These are phyloP conservation scores for Enteromius trimaculatus DNA, from an alignment of 2,797 vertebrate species.

Conservation along the genomic window DNA sequence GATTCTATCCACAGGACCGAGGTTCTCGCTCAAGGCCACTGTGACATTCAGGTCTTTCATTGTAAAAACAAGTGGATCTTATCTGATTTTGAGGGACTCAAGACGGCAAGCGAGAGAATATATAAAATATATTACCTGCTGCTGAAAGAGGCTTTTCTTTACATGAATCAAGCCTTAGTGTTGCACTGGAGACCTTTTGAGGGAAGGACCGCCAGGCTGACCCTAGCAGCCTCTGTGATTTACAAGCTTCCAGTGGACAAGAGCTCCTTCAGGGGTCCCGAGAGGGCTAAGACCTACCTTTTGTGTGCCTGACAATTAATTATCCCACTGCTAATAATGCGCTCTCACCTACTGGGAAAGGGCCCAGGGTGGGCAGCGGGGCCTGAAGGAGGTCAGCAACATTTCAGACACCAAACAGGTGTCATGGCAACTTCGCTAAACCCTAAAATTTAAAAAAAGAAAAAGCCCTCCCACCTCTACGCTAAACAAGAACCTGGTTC, in stretches of 20 bases:
- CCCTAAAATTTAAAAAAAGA: conserved; percentile 12
- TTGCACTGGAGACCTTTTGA: conserved; percentile 21
- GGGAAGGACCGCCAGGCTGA: conserved; percentile 14
- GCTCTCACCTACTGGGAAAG: conserved; percentile 65
- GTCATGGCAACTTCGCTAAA: conserved; percentile 56
- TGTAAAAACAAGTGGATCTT: conserved; percentile 50
- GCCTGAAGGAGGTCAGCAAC: conserved; percentile 31
- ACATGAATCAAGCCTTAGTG: conserved; percentile 55
- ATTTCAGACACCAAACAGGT: conserved; percentile 55
- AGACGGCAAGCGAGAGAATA: conserved; percentile 31
- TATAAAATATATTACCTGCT: conserved; percentile 55
- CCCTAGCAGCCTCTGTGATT: conserved; percentile 54
- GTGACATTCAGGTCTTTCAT: conserved; percentile 42
- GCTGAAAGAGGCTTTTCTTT: conserved; percentile 56
- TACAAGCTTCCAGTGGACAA: conserved; percentile 56
- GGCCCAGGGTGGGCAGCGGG: conserved; percentile 18
- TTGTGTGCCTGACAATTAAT: conserved; percentile 66
- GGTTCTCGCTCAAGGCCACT: conserved; percentile 28
- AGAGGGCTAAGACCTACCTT: conserved; percentile 53
- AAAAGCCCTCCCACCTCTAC: conserved; percentile 16
- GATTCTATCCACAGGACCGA: conserved; percentile 19
- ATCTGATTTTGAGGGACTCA: conserved; percentile 45
- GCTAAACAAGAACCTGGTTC: not conserved
- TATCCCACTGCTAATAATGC: conserved; percentile 65
- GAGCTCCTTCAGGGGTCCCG: conserved; percentile 56